These are phyloP conservation scores for Rhynchomys soricoides DNA, from an alignment of 2,113 vertebrate genomes.

Conservation along the genomic window DNA sequence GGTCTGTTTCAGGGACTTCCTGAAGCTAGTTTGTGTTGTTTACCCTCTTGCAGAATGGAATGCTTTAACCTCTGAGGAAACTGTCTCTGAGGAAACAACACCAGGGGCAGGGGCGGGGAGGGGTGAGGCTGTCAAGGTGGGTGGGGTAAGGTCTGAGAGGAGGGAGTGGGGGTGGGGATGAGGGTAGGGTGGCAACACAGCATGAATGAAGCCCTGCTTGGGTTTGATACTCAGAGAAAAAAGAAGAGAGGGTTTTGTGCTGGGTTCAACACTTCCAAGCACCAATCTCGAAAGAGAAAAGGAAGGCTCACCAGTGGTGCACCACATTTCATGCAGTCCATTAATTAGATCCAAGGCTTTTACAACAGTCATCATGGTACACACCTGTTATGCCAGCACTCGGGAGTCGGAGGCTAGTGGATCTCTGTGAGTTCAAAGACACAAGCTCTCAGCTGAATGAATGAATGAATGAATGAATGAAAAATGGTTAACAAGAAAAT, in stretches of 20 bases:
- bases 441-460: not conserved
- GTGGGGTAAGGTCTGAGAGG: not conserved
- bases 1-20: not conserved
- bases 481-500: not conserved
- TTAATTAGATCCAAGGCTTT: not conserved
- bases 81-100: not conserved
- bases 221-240: not conserved
- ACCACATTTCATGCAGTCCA: too few relatives aligned
- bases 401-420: not conserved
- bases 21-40: not conserved
- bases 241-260: not conserved
- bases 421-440: not conserved
- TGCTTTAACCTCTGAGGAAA: not conserved
- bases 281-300: not conserved
- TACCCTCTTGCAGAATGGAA: not conserved
- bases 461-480: not conserved
- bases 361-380: not conserved
- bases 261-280: not conserved
- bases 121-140: too few relatives aligned
- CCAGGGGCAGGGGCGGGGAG: not conserved
- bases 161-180: too few relatives aligned
- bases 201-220: not conserved
- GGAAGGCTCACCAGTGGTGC: not conserved
- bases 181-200: not conserved
- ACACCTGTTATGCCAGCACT: too few relatives aligned